Base-by-base conservation (phyloP, 2,113 vertebrate species). In the Seriola rivoliana region DNA sequence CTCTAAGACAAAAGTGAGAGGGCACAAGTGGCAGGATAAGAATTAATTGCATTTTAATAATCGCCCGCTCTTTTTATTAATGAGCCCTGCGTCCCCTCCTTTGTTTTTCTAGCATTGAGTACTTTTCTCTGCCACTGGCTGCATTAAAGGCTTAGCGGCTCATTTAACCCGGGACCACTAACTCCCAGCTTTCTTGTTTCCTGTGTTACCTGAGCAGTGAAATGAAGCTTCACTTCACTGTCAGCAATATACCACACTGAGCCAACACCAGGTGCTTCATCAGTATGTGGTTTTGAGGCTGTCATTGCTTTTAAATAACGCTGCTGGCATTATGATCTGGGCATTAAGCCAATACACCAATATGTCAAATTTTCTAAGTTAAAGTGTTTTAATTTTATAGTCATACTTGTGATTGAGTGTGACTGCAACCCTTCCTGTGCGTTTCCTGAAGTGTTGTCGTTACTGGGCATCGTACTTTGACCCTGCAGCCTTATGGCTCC, bases 31-130 rank as follows among this genome's bases (percentile, higher is more conserved):
- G 59, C 68, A 70, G 59, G 64, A 76, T 58, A 34, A 75, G 71
- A 84, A 89, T 88, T 82, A 84, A 91, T 89, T 89, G 77, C 52
- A 58, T 87, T 91, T 80, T 90, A 85, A 84, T 90, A 87, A 78
- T 88, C 19, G 48, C 23, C 57, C n/a, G 40, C 58, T 76, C 74
- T 48, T 62, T 29, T 85, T 82, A 76, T 85, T 76, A 93, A 86
- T 81, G 68, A 81, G 65, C 65, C 34, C 76, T 54, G 62, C 3
- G 11, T 38, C 59, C 29, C n/a, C 32, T 23, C 52, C 12, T 11
- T 71, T 84, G 25, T 83, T 81, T 81, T 80, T 80, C 58, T 7
- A 70, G 44, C 68, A 58, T 34, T 67, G 66, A 84, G 34, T 38
- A 23, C 19, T 32, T 73, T n/a, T 84, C 1, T 48, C 14, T 0